Evolutionary conservation across 1,140 invertebrate species (phyloP), one percentile per base, ranked within the genome.

Genomic region (Drosophila pallidifrons): DNA sequence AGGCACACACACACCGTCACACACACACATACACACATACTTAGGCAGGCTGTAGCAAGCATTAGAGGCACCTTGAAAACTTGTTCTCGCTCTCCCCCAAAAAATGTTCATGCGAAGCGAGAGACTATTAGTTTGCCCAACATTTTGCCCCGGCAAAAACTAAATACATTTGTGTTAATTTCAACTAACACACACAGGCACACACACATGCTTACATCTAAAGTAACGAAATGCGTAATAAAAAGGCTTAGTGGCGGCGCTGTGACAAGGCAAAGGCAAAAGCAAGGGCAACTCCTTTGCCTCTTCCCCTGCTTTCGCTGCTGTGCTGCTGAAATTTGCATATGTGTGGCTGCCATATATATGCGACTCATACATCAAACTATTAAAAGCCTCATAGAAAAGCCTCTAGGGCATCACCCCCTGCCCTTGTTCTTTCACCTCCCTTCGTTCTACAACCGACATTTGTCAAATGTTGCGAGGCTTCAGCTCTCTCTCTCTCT

Each of bases 121-220:
- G 28, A 71, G 60, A 54, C 70, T 78, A 81, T 69, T 78, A 78
- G 52, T 75, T 74, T 66, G 57, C 32, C 52, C 76, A 88, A 78
- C 76, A 83, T 81, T 81, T 77, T 75, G 35, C 20, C 52, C 32
- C 32, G 64, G 74, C 67, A 61, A 64, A 72, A 89, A 88, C 85
- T 85, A 89, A 89, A 89, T 85, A 89, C 85, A 89, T 89, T 89
- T 89, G 78, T 79, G 85, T 89, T 89, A 85, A 89, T 89, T 85
- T 88, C 68, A 71, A 67, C 60, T 43, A 49, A 69, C 46, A 49
- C 45, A 46, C 60, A 61, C 63, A 49, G 30, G 47, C 45, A 47
- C 43, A 55, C 45, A 45, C 46, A 45, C 47, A 46, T 30, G 49
- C 58, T 49, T 30, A 55, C 51, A 10, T 20, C 59, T n/a, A 43